Base-by-base conservation (phyloP, 2,888 invertebrate genomes). In the Venustoraphidia nigricollis region DNA sequence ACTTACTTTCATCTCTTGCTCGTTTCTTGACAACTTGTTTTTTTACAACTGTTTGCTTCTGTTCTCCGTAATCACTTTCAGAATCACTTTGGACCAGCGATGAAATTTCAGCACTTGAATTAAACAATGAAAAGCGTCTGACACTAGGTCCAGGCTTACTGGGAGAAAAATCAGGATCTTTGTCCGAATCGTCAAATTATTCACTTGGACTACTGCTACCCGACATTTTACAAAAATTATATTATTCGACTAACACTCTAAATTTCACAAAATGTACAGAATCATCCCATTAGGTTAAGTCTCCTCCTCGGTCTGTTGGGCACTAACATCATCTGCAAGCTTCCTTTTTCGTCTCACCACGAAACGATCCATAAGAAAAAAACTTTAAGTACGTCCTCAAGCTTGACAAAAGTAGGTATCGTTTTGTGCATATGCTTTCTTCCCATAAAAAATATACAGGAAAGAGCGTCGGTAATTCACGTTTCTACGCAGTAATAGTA, bases 61-160 rank as follows among this genome's bases (percentile, higher is more conserved):
- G 17, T 17, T 17, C 17, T 3, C 17, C 17, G 46, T 45, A 4
- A 47, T 48, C 45, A 48, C 48, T 48, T 48, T 45, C 46, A 49
- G 49, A 45, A 45, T 45, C 51, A 50, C 50, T 50, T 50, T 50
- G 46, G 14, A 49, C 46, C 41, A 49, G 46, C 49, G 41, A 41
- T 50, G 44, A 50, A 50, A 50, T 47, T 48, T 49, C 44, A 49
- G 50, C 48, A 48, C 50, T 50, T 50, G 48, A 50, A 50, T 48
- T 48, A 44, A 48, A 48, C 38, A 50, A 41, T 44, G 50, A 44
- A 48, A 50, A 39, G 44, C 48, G 48, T 50, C 48, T 44, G 48
- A 48, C 50, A 48, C 50, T 50, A 47, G 50, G 48, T 39, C 48
- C 45, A 50, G 43, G 43, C 35, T 50, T 43, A 50, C 47, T 34